These are phyloP conservation scores for Dipodomys spectabilis DNA, from an alignment of 2,113 vertebrate species.

Conservation along the genomic window DNA sequence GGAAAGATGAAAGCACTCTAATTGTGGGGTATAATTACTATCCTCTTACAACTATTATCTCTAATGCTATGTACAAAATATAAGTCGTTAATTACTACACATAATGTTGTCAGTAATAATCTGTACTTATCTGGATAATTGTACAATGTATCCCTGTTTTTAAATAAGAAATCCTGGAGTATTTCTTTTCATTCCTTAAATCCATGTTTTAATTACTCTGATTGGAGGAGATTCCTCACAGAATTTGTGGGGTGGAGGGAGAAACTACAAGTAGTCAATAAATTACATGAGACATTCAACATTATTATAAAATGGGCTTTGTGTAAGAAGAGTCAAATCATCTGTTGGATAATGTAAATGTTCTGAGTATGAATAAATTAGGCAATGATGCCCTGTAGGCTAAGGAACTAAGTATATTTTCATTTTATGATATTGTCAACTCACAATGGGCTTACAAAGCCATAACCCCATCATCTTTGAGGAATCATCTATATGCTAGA, in stretches of 20 bases:
- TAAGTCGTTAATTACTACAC: constrained; percentile 30
- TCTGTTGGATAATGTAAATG: not conserved
- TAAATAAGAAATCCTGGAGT: constrained; percentile 10
- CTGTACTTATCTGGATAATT: not conserved
- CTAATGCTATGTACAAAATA: not conserved
- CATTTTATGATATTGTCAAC: not conserved
- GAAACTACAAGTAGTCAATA: not conserved
- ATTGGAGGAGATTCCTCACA: not conserved
- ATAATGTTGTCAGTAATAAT: not conserved
- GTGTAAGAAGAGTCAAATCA: not conserved
- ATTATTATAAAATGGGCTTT: not conserved
- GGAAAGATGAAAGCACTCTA: constrained; percentile 32
- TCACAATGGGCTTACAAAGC: not conserved
- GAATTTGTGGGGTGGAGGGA: not conserved
- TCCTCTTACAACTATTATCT: not conserved
- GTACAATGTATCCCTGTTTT: not conserved
- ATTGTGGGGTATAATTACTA: constrained; percentile 12
- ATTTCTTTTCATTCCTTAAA: constrained; percentile 42
- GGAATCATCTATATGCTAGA: no score
- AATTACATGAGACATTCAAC: not conserved
- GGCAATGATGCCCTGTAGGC: no score
- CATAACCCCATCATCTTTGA: not conserved
- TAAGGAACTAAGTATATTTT: not conserved
- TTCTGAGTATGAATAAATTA: not conserved
- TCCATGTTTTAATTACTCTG: not conserved